Conservation (phyloP, 2,113 vertebrate species). For the Piprites chloris region DNA sequence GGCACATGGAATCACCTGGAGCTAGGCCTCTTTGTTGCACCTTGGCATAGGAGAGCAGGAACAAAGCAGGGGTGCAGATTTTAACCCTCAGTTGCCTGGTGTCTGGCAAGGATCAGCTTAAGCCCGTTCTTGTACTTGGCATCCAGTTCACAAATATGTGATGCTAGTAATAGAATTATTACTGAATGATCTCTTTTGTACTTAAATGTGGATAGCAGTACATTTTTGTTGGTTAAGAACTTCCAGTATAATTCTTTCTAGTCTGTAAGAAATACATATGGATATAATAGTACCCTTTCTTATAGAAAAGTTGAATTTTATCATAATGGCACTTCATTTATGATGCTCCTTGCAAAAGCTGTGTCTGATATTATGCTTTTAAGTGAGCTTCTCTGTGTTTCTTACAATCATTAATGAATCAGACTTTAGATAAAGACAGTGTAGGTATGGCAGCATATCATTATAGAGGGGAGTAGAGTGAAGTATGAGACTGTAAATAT, state of each 20-base stretch:
- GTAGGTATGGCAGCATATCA: constrained; percentile 55
- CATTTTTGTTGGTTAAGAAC: neutral
- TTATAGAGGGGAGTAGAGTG: constrained; percentile 31
- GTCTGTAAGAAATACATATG: neutral
- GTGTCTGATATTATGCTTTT: constrained; percentile 30
- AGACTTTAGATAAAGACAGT: constrained; percentile 39
- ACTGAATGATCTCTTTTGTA: neutral
- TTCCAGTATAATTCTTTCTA: neutral
- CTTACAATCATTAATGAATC: constrained; percentile 50
- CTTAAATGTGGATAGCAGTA: neutral
- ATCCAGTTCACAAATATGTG: neutral
- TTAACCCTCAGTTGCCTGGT: neutral
- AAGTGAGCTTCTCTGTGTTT: constrained; percentile 12
- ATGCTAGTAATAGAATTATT: neutral
- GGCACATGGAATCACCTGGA: neutral
- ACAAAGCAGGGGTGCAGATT: neutral
- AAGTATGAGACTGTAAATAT: constrained; percentile 39
- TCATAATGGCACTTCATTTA: neutral
- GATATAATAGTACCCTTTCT: constrained; percentile 3
- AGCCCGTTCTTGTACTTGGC: neutral
- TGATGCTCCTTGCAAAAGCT: constrained; percentile 22
- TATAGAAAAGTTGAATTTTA: constrained; percentile 7
- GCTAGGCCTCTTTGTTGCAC: constrained; percentile 23
- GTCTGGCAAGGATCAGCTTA: neutral
- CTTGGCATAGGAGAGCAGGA: neutral